Conservation (phyloP, 2,888 invertebrate genomes). For the Choreutis nemorana region DNA sequence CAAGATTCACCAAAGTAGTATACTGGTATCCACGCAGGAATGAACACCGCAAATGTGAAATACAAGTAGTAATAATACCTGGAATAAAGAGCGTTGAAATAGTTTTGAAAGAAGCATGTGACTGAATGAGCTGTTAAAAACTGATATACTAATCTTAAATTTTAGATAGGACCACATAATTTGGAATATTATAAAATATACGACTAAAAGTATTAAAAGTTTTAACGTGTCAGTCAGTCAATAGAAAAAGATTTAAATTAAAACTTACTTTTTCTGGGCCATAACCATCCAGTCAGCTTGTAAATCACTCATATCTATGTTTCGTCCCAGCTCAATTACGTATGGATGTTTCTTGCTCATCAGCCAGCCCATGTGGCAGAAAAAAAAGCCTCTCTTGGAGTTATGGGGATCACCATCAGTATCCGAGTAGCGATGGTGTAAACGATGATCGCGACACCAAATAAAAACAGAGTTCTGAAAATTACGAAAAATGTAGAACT, state of each 20-base stretch:
- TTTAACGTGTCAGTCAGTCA: background rate
- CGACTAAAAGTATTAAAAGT: background rate
- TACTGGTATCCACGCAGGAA: slow-evolving; percentile 73
- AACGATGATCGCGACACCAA: slow-evolving; percentile 75
- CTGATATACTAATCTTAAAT: background rate
- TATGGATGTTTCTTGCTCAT: slow-evolving; percentile 75
- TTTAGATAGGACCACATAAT: background rate
- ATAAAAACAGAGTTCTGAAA: slow-evolving; percentile 70
- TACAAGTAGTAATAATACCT: slow-evolving; percentile 73
- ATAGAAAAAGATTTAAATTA: slow-evolving; percentile 6
- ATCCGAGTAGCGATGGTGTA: slow-evolving; percentile 72
- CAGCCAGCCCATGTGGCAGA: slow-evolving; percentile 83
- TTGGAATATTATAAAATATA: no score
- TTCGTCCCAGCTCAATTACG: slow-evolving; percentile 65
- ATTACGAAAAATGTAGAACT: background rate
- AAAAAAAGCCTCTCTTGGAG: slow-evolving; percentile 77
- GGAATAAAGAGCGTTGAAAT: slow-evolving; percentile 21
- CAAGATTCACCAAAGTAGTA: slow-evolving; percentile 74
- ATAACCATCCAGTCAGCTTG: slow-evolving; percentile 69
- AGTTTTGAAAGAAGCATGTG: background rate
- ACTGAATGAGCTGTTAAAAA: background rate
- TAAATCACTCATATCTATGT: slow-evolving; percentile 73
- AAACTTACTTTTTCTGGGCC: slow-evolving; percentile 71
- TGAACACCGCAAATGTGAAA: slow-evolving; percentile 60
- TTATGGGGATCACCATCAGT: slow-evolving; percentile 76